A percentile compares a stretch with the other conserved stretches of the same genome.
Conservation (phyloP, 2,113 vertebrate species). For the Proteles cristata region DNA sequence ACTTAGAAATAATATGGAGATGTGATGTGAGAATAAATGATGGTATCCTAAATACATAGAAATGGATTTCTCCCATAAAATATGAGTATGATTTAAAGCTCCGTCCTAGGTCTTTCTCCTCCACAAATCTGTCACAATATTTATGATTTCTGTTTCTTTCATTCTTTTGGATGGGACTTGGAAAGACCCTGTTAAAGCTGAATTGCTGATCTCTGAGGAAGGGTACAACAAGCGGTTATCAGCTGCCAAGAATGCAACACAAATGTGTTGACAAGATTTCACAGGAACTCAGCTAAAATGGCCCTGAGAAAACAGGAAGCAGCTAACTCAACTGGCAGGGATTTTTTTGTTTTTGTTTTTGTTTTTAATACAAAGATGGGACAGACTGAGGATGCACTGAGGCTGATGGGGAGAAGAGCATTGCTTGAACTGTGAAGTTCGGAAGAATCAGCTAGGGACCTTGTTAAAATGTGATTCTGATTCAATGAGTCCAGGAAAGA, state of each 20-base stretch:
- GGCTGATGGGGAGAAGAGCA: neutral
- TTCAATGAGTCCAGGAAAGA: neutral
- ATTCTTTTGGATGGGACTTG: constrained; percentile 45
- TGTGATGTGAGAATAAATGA: neutral
- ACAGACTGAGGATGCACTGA: neutral
- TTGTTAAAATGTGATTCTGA: neutral
- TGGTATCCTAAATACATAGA: neutral
- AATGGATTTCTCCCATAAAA: neutral
- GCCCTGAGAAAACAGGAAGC: neutral
- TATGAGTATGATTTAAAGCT: neutral
- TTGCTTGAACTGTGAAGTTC: neutral
- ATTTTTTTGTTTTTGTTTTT: neutral
- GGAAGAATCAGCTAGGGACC: neutral
- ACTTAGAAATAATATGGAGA: neutral
- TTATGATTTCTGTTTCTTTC: constrained; percentile 11
- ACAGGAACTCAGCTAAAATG: neutral
- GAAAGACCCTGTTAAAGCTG: constrained; percentile 38
- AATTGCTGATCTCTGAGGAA: neutral
- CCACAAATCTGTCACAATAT: neutral
- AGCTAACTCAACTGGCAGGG: neutral
- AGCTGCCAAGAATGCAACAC: neutral
- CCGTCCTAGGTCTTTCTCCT: neutral
- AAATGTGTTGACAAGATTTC: neutral
- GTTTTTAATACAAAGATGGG: neutral
- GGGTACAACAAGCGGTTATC: neutral